These are phyloP conservation scores for Pachyramphus minor DNA, from an alignment of 2,113 vertebrate species.

Conservation along the genomic window DNA sequence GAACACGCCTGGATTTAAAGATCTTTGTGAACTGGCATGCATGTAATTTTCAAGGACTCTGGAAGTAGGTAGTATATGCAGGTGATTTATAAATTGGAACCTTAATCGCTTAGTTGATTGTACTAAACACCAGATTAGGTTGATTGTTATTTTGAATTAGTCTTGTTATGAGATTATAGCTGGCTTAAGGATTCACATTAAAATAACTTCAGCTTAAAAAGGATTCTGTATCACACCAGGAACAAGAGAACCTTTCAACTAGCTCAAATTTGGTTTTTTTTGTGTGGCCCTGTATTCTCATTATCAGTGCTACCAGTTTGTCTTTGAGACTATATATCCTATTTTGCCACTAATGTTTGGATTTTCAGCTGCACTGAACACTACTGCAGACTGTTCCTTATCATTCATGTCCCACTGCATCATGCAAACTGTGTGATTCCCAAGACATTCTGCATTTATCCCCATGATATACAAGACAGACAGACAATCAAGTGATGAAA, in stretches of 20 bases:
- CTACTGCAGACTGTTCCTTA: neutral
- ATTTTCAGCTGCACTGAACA: neutral
- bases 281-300: neutral
- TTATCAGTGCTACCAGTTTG: neutral
- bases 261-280: neutral
- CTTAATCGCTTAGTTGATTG: constrained; percentile 21
- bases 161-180: constrained; percentile 35
- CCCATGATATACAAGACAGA: neutral
- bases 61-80: neutral
- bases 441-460: neutral
- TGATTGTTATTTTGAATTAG: constrained; percentile 56
- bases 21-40: neutral
- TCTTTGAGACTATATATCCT: neutral
- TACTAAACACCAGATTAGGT: constrained; percentile 26
- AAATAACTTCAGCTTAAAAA: neutral
- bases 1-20: neutral
- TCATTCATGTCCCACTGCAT: neutral
- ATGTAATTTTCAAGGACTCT: neutral
- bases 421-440: constrained; percentile 3
- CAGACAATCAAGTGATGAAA: constrained; percentile 17
- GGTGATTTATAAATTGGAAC: constrained; percentile 19
- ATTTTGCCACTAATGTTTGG: neutral
- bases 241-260: neutral
- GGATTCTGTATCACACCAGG: neutral
- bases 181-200: neutral